Base-by-base conservation (phyloP, 2,113 vertebrate species). In the Pangasianodon hypophthalmus region DNA sequence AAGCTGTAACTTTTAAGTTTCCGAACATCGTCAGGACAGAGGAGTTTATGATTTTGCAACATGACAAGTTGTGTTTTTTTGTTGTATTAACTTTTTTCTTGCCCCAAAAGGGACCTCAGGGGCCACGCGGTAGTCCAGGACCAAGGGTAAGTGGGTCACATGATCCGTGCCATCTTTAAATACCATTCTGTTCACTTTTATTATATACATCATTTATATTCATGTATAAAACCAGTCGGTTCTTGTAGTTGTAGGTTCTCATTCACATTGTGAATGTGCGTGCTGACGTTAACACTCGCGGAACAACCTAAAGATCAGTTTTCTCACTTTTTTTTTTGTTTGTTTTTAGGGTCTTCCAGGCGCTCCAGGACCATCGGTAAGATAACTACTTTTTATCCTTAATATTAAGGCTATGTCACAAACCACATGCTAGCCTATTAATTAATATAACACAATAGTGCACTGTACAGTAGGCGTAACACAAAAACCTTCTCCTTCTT, bases 61-160 rank as follows among this genome's bases (percentile, higher is more conserved):
- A 24, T 32, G 62, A 71, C 67, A 16, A 71, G 32, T 4, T 71
- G 32, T 29, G 8, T 26, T 16, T 52, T 29, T 1, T 41, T 62
- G 44, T 52, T 24, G 64, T 89, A 26, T 85, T 91, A 85, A 88
- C 2, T 13, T 41, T 1, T 87, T 91, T 46, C 88, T 46, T 91
- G n/a, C 92, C 93, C 48, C 94, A 91, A 67, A 92, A 99, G 98
- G 98, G 98, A 62, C 98, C 97, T 91, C 97, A 96, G 94, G 98
- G 98, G 92, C 96, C 94, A 67, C 95, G 91, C 88, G 98, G 98
- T 88, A 96, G 91, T 91, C 96, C 97, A 92, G 98, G 98, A 50
- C 97, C 95, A 88, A 97, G 96, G 92, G 98, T 99, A 95, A 97
- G 98, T 96, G 9, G 18, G 11, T 29, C 8, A n/a, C 60, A 10